phyloP scores from a whole-genome alignment of 2,797 vertebrate genomes.

The Poecilia picta region DNA sequence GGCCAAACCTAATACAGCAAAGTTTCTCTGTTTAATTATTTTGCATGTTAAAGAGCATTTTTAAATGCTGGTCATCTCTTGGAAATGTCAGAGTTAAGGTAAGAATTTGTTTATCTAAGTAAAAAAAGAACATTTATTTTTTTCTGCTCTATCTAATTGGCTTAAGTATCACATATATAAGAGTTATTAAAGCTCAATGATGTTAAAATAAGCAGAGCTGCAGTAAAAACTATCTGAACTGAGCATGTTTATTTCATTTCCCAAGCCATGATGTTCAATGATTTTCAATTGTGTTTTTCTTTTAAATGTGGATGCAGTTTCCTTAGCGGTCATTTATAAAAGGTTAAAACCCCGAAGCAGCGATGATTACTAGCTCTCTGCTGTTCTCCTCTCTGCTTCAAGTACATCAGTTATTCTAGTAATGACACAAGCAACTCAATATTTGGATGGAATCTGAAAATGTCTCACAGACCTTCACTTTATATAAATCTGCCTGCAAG shows the following conservation, averaged over 20 bases:
- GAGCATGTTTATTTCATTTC: background rate
- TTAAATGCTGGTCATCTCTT: background rate
- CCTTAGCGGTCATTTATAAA: background rate
- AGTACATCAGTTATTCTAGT: background rate
- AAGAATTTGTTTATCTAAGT: background rate
- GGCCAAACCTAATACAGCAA: background rate
- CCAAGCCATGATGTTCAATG: background rate
- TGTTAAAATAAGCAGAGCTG: background rate
- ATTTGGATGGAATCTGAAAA: slow-evolving; percentile 3
- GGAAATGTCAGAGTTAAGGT: background rate
- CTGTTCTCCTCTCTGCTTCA: background rate
- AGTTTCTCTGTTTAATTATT: background rate
- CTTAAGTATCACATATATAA: background rate
- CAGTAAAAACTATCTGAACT: background rate
- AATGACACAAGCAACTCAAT: slow-evolving; percentile 4
- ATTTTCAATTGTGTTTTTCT: background rate
- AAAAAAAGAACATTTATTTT: background rate
- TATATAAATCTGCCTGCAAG: slow-evolving; percentile 3
- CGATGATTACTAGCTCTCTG: background rate
- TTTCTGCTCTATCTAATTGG: background rate
- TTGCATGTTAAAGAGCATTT: background rate
- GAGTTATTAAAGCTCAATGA: background rate
- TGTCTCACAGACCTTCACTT: slow-evolving; percentile 9
- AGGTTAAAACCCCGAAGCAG: background rate
- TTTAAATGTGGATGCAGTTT: background rate